Base-by-base conservation (phyloP, 1,140 invertebrate genomes). In the Drosophila littoralis region DNA sequence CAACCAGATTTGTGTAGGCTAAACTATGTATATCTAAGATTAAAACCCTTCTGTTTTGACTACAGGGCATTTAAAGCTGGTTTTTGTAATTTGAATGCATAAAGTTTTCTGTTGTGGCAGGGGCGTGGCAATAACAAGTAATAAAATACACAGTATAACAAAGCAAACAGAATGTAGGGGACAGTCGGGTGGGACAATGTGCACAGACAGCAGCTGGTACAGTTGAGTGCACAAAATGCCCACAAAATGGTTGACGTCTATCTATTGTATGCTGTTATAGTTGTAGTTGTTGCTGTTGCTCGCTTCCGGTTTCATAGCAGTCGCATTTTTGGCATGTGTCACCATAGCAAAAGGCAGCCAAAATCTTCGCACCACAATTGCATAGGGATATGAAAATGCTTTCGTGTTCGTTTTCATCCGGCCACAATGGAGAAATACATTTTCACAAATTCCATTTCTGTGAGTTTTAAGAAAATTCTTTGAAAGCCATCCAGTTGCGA, bases 311-410 rank as follows among this genome's bases (percentile, higher is more conserved):
- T 86, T 71, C 81, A 77, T 88, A 64, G 75, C 75, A 81, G 59
- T 69, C 61, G 77, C 60, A 78, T 82, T 75, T 78, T 70, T 80
- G 77, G 84, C 84, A 85, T 85, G 76, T 85, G 81, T 85, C 81
- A 77, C 74, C 74, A 77, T 65, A 78, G 65, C 75, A 76, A 55
- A 68, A 77, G 71, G 65, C 65, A 50, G 50, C 65, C 50, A 69
- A 69, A 69, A 73, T 73, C 70, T 73, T 74, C 71, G 43, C 65
- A 68, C 48, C 45, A 48, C 55, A 38, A 60, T 22, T 67, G 48
- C 36, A 67, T 64, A 22, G 13, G 36, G 42, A 64, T 50, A 38
- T 42, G 33, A 38, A 58, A 66, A 72, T 38, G 38, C 64, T 59
- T 46, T 46, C 13, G 32, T 13, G 10, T 8, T 33, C 43, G 32